phyloP scores from a whole-genome alignment of 2,113 vertebrate genomes.

The Chloebia gouldiae region DNA sequence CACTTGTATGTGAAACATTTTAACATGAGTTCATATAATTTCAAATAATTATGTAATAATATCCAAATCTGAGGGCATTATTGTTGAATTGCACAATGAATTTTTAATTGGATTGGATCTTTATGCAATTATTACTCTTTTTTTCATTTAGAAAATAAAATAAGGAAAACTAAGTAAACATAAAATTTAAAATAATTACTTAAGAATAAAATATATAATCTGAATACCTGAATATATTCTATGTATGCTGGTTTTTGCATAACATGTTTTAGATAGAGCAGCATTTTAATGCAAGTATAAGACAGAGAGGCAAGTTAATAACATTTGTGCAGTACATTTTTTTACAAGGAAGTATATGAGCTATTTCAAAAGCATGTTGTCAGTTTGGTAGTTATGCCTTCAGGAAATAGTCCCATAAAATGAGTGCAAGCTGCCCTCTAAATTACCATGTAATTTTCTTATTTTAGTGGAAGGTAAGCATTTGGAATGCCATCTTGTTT shows the following conservation, averaged over 20 bases:
- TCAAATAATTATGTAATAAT: background rate
- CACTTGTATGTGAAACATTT: background rate
- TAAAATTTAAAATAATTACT: background rate
- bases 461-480: slow-evolving; percentile 24
- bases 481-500: slow-evolving; percentile 18
- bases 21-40: background rate
- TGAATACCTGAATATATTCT: background rate
- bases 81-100: background rate
- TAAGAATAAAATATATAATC: background rate
- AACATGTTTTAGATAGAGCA: background rate
- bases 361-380: slow-evolving; percentile 10
- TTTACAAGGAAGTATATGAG: slow-evolving; percentile 13
- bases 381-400: slow-evolving; percentile 29
- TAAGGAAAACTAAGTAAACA: background rate
- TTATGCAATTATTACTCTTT: background rate
- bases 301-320: slow-evolving; percentile 2
- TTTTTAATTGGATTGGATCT: background rate
- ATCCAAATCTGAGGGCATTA: background rate
- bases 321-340: background rate
- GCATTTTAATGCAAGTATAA: background rate
- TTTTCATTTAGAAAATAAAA: background rate
- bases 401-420: slow-evolving; percentile 42
- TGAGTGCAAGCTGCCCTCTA: slow-evolving; percentile 15
- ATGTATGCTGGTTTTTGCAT: background rate
- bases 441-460: slow-evolving; percentile 44